Base-by-base conservation (phyloP, 2,888 invertebrate species). In the Drosophila melanocephala region DNA sequence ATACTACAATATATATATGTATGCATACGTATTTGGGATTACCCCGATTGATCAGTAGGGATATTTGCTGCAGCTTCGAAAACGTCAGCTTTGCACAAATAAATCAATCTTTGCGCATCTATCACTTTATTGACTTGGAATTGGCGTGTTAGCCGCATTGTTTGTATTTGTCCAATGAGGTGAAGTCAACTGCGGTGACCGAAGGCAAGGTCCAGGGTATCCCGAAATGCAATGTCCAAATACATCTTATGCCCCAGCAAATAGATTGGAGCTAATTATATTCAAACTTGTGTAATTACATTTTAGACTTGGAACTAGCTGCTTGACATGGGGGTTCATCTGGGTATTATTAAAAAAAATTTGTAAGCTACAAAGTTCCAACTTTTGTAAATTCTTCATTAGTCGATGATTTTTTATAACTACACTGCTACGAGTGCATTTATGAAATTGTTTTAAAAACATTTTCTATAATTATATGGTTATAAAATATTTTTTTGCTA, bases 121-220 rank as follows among this genome's bases (percentile, higher is more conserved):
- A 50, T 39, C 33, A 60, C 66, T 59, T 71, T 70, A 72, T 70
- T 76, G 57, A 81, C 59, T 73, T 81, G 55, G 2, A 62, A 68
- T 57, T 72, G 58, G 16, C 55, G 30, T 65, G 81, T 53, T 78
- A 81, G 73, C 47, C 62, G 44, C 32, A 39, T 70, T 80, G 64
- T 83, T 73, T 83, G 64, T 33, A 22, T 50, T 69, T 65, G 19
- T 52, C 51, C 67, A 57, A 81, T 72, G 77, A 65, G 61, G 30
- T 22, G 35, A 12, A 58, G 52, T 64, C 37, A 57, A 60, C 35
- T 35, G 51, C 47, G 47, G 28, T 30, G 62, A 35, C 77, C 47
- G 12, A 19, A 30, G 42, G 26, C 22, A 47, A 22, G 4, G 47
- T 28, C 22, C 16, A 42, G 62, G 52, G 22, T 58, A 73, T 30